Evolutionary conservation across 53 echinoderm and acorn worm genomes (phyloP), one percentile per base, ranked within the genome.

Genomic region (Mesocentrotus franciscanus): DNA sequence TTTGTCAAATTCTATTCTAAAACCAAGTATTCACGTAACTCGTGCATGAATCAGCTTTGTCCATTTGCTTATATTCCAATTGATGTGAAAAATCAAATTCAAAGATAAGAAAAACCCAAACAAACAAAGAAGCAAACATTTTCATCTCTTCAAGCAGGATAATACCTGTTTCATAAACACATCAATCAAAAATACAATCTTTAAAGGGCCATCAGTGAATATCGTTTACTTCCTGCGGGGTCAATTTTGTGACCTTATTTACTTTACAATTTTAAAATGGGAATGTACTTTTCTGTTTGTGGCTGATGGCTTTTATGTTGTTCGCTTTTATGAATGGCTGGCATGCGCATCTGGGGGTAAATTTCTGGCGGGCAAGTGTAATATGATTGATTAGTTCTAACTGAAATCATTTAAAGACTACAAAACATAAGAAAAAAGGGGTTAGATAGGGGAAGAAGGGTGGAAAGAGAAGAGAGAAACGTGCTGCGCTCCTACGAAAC

Each of bases 321-420:
- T 42, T 81, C 10, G 36, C 14, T 79, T 75, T 42, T 81, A 81
- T 81, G 81, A 81, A 81, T 81, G 81, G 81, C 20, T 42, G 36
- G 81, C 42, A 81, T 39, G 18, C 81, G 14, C 81, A 0, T 81
- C 39, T 81, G 18, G 81, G 81, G 36, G 81, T 42, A 39, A 6
- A 81, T 11, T 39, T 39, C 81, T 81, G 8, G 81, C 81, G 81
- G 39, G 18, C 36, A 81, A 81, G 81, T 81, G 81, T 18, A 17
- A 1, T 36, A 20, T 81, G 81, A 81, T 81, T 81, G 81, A 81
- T 81, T 81, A 36, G 18, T 81, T 81, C 81, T 39, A 81, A 22
- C 81, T 81, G 15, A 20, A 81, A 81, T 81, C 81, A 39, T 42
- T 81, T 18, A 39, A 39, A 81, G 42, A 81, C 42, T 32, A 30